These are phyloP conservation scores for Macrotrachela quadricornifera DNA, from an alignment of 1,140 invertebrate species.

Conservation along the genomic window DNA sequence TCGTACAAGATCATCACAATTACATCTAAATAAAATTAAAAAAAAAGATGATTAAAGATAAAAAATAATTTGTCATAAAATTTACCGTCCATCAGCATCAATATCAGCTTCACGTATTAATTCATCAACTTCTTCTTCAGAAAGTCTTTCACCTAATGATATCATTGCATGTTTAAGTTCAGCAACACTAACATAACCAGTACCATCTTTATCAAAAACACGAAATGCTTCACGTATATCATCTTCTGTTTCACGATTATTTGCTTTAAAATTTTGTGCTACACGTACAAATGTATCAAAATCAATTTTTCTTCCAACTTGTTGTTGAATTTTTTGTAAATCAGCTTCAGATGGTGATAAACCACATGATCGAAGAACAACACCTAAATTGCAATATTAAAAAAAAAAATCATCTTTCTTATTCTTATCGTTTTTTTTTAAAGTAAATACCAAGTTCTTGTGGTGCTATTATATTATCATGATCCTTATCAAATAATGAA, in stretches of 20 bases:
- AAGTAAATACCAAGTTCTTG: constrained; percentile 1
- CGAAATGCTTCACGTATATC: not conserved
- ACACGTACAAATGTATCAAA: constrained; percentile 3
- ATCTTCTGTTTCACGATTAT: constrained; percentile 2
- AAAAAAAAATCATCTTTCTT: too few relatives aligned
- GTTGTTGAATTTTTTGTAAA: not conserved
- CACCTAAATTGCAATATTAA: too few relatives aligned
- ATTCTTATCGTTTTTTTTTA: too few relatives aligned
- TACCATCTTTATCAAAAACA: not conserved
- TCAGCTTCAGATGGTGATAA: constrained; percentile 3
- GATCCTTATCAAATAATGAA: constrained; percentile 3
- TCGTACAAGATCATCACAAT: too few relatives aligned
- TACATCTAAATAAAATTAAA: too few relatives aligned
- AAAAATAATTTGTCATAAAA: too few relatives aligned
- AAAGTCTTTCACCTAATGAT: not conserved
- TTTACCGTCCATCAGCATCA: not conserved
- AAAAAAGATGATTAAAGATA: too few relatives aligned
- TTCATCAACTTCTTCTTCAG: not conserved
- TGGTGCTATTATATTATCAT: not conserved
- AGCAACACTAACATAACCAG: not conserved
- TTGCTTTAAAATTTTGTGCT: not conserved
- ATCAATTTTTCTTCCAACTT: constrained; percentile 2
- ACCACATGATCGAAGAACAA: constrained; percentile 3
- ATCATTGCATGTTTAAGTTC: not conserved
- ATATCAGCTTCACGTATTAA: not conserved